Evolutionary conservation across 2,888 invertebrate genomes (phyloP), one percentile per base, ranked within the genome.

Genomic region (Busseola fusca): DNA sequence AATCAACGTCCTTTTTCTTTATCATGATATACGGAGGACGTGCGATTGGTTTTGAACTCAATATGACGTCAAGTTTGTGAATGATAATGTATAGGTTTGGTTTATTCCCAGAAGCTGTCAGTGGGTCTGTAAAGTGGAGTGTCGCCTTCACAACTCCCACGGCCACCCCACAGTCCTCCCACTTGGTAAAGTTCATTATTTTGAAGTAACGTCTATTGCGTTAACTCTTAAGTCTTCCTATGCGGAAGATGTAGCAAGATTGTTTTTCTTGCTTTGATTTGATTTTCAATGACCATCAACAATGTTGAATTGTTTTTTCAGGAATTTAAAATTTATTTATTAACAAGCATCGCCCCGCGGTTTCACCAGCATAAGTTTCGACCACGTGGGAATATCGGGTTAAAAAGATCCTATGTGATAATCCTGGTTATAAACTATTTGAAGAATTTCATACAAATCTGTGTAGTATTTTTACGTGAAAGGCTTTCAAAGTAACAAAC

Each of bases 131-230:
- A 40, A 40, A 58, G 45, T 59, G 64, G 57, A 68, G 21, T 67
- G 59, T 25, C 27, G 25, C 45, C 40, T 69, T 80, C 14, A 21
- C 2, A n/a, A 58, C 57, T 9, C 54, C 42, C 66, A 76, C 57
- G 54, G 48, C 18, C 42, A 45, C 62, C 34, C 52, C 52, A n/a
- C n/a, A 52, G 18, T 14, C 45, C 56, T 42, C 18, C 50, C 34
- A 60, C 40, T 64, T 34, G n/a, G 3, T 50, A 52, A 50, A 72
- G 64, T 18, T 64, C 18, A 78, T 62, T 45, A 57, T 56, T 72
- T 64, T 37, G 5, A 60, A 45, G 16, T 42, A 42, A 45, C 21
- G 9, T 54, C 45, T 30, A 37, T 16, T 25, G 5, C 2, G 21
- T 45, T 40, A 34, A 59, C 34, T 54, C 25, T 16, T n/a, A 52